Conservation (phyloP, 2,888 invertebrate genomes). For the Rhimphoctona megacephalus region DNA sequence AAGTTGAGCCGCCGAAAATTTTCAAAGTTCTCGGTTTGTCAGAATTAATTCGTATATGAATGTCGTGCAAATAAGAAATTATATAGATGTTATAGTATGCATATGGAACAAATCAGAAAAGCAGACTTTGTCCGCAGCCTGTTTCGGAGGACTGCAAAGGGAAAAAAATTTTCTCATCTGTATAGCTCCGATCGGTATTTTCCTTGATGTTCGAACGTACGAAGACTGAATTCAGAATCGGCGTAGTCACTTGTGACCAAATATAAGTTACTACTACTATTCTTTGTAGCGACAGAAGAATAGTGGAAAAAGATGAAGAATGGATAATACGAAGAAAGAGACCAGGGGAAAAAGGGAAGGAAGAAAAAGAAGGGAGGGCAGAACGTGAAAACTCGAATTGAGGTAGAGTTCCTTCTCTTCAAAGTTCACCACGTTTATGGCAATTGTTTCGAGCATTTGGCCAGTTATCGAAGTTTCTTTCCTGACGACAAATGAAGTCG, state of each 20-base stretch:
- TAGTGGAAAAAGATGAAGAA: not conserved
- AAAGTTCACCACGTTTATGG: conserved; percentile 59
- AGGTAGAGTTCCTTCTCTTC: conserved; percentile 32
- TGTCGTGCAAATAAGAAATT: conserved; percentile 16
- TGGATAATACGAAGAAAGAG: conserved; percentile 3
- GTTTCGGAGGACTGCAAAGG: conserved; percentile 24
- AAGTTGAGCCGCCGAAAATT: conserved; percentile 45
- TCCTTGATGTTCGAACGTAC: conserved; percentile 51
- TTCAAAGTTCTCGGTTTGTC: conserved; percentile 40
- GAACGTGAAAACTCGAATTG: conserved; percentile 3
- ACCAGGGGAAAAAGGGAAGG: conserved; percentile 8
- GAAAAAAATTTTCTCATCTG: conserved; percentile 24
- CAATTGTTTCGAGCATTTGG: conserved; percentile 66
- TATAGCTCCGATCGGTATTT: conserved; percentile 57
- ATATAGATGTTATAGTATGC: not conserved
- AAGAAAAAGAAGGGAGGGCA: not conserved
- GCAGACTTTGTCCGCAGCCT: conserved; percentile 14
- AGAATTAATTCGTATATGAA: conserved; percentile 62
- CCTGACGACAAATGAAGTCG: conserved; percentile 68
- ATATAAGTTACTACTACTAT: conserved; percentile 49
- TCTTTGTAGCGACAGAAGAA: not conserved
- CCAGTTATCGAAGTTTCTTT: conserved; percentile 69
- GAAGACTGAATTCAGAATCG: conserved; percentile 60
- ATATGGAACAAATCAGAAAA: not conserved
- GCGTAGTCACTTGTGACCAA: conserved; percentile 39